Percentiles rank a stretch among this genome's conserved stretches.
phyloP scores from a whole-genome alignment of 2,888 invertebrate species.

The Caradrina clavipalpis region DNA sequence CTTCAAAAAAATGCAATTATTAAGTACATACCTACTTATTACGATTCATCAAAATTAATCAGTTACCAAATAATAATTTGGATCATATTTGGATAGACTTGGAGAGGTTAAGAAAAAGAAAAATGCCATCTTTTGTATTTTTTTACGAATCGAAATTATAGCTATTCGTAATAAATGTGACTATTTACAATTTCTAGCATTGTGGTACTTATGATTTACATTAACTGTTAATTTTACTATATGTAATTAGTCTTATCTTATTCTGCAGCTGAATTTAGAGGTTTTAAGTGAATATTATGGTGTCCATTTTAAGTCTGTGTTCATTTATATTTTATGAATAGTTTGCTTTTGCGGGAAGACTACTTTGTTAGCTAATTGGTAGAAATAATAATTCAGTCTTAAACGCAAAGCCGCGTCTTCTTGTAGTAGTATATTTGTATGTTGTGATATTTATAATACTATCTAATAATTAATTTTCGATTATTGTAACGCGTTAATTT shows the following conservation, averaged over 20 bases:
- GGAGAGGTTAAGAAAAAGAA: constrained; percentile 57
- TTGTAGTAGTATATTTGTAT: constrained; percentile 65
- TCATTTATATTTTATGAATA: constrained; percentile 60
- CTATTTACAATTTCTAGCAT: constrained; percentile 44
- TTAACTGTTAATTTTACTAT: constrained; percentile 35
- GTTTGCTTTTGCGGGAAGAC: constrained; percentile 35
- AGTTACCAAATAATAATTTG: constrained; percentile 38
- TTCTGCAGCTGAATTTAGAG: constrained; percentile 54
- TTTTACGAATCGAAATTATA: constrained; percentile 73
- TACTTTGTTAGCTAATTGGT: constrained; percentile 41
- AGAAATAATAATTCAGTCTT: constrained; percentile 27
- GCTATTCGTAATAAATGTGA: constrained; percentile 63
- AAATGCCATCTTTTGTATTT: constrained; percentile 78
- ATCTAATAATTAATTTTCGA: constrained; percentile 52
- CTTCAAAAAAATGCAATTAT: constrained; percentile 15
- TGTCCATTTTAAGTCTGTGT: constrained; percentile 66
- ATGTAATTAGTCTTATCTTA: constrained; percentile 20
- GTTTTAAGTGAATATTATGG: constrained; percentile 27
- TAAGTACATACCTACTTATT: constrained; percentile 45
- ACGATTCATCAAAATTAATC: constrained; percentile 31
- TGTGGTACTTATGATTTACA: constrained; percentile 51
- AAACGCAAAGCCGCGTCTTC: constrained; percentile 27
- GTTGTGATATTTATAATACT: constrained; percentile 72
- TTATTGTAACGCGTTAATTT: constrained; percentile 55
- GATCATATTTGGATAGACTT: constrained; percentile 51